Conservation (phyloP, 1,140 invertebrate genomes). For the Choristoneura fumiferana region DNA sequence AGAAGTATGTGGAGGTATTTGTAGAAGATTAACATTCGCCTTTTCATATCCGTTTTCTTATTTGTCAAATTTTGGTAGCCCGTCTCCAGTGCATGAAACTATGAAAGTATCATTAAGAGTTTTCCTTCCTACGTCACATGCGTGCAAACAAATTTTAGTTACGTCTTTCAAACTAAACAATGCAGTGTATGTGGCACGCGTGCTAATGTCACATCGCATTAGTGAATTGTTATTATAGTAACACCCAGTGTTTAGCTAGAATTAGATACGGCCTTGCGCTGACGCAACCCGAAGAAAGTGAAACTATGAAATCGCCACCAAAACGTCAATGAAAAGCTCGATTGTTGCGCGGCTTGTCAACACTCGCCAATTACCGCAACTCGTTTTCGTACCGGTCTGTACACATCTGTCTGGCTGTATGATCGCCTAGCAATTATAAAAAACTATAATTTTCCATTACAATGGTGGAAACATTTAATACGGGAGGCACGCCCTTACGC, state of each 20-base stretch:
- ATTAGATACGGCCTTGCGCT: conserved; percentile 36
- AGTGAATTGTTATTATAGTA: conserved; percentile 35
- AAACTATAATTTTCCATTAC: conserved; percentile 23
- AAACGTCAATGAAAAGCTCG: conserved; percentile 40
- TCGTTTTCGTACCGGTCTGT: conserved; percentile 35
- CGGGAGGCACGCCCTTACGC: conserved; percentile 8
- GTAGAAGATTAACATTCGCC: too few relatives aligned
- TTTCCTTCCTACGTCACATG: conserved; percentile 19
- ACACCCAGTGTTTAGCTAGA: conserved; percentile 22
- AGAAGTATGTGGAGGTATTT: too few relatives aligned
- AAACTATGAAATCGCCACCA: conserved; percentile 44
- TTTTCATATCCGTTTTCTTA: neutral
- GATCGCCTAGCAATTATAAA: conserved; percentile 26
- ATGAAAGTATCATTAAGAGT: conserved; percentile 37
- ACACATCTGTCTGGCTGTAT: conserved; percentile 32
- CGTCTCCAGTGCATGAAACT: neutral
- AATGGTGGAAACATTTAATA: conserved; percentile 18
- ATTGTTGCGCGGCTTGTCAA: conserved; percentile 42
- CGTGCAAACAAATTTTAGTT: conserved; percentile 32
- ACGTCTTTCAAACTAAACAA: conserved; percentile 45
- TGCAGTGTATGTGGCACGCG: conserved; percentile 24
- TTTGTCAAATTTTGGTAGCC: conserved; percentile 25
- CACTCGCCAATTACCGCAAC: conserved; percentile 31
- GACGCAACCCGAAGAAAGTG: conserved; percentile 51
- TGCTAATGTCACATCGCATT: conserved; percentile 39